Percentiles rank a stretch among this genome's conserved stretches.
Evolutionary conservation across 2,797 vertebrate genomes (phyloP).

Genomic region (Remorina albescens): DNA sequence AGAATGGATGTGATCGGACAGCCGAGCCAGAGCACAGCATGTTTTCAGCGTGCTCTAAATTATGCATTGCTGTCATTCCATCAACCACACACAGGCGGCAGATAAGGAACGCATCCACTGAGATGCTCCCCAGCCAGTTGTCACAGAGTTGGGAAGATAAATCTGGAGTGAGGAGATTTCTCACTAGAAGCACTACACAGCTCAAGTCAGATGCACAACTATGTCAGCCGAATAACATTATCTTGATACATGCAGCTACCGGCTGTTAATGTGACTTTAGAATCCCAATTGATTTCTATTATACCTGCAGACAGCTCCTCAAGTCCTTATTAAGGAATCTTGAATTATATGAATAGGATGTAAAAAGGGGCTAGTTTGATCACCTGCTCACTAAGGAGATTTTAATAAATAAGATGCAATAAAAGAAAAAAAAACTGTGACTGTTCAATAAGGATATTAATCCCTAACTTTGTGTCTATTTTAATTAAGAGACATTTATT

Average conservation of each 20-base stretch:
- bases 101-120: slow-evolving; percentile 78
- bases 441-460: neutral
- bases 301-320: slow-evolving; percentile 43
- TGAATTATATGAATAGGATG: slow-evolving; percentile 15
- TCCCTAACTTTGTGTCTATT: neutral
- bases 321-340: slow-evolving; percentile 12
- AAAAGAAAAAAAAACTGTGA: neutral
- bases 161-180: slow-evolving; percentile 76
- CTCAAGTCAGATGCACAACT: slow-evolving; percentile 71
- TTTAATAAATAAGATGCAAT: slow-evolving; percentile 7
- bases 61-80: slow-evolving; percentile 85
- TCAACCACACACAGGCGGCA: slow-evolving; percentile 76
- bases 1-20: slow-evolving; percentile 77
- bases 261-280: slow-evolving; percentile 57
- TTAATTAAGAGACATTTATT: neutral
- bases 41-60: slow-evolving; percentile 80
- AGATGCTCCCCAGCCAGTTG: slow-evolving; percentile 81
- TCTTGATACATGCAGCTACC: slow-evolving; percentile 63
- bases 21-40: slow-evolving; percentile 68
- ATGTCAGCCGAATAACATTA: slow-evolving; percentile 72
- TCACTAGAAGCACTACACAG: slow-evolving; percentile 70
- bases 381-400: neutral
- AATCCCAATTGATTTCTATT: slow-evolving; percentile 51
- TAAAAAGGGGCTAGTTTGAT: slow-evolving; percentile 16
- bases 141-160: slow-evolving; percentile 76